Evolutionary conservation across 1,140 invertebrate genomes (phyloP), one percentile per base, ranked within the genome.

Genomic region (Pseudomyrmex sp.): DNA sequence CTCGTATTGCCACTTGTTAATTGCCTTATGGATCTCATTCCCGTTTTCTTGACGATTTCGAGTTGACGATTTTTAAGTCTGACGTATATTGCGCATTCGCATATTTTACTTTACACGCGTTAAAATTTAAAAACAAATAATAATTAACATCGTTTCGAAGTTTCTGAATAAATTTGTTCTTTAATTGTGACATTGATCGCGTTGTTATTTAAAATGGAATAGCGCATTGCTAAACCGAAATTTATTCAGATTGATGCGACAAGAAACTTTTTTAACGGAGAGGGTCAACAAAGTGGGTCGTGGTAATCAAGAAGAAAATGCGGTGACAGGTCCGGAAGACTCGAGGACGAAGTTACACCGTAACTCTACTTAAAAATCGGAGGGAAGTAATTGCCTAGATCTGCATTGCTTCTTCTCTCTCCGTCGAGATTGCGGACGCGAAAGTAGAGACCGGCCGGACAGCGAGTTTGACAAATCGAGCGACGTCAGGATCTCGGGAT

Each of bases 401-500:
- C 54, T 80, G 76, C 76, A 59, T 80, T 35, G 35, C 35, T 35
- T 35, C 35, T 35, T 59, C 69, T 35, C 65, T 18, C 20, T 35
- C 48, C 12, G 48, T 15, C 8, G 66, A 48, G 66, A 50, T 59
- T 70, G 48, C 54, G 44, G 44, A 59, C 8, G 54, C 26, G 48
- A 66, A 48, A 52, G 75, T 66, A 26, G 35, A 20, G 13, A 26
- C 7, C 0, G 35, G 54, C 65, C 44, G 52, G 26, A 15, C 62
- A 48, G 44, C 63, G 70, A 58, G 20, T 72, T 59, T 66, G 59
- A 87, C 68, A 86, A 76, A 86, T 83, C n/a, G 84, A 56, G 44
- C 26, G 1, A 8, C 63, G 69, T 66, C 58, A 50, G 18, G 70
- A 58, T 62, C 66, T 50, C 66, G 54, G 66, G n/a, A 80, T 80